These are phyloP conservation scores for Myathropa florea DNA, from an alignment of 2,888 invertebrate species.

Conservation along the genomic window DNA sequence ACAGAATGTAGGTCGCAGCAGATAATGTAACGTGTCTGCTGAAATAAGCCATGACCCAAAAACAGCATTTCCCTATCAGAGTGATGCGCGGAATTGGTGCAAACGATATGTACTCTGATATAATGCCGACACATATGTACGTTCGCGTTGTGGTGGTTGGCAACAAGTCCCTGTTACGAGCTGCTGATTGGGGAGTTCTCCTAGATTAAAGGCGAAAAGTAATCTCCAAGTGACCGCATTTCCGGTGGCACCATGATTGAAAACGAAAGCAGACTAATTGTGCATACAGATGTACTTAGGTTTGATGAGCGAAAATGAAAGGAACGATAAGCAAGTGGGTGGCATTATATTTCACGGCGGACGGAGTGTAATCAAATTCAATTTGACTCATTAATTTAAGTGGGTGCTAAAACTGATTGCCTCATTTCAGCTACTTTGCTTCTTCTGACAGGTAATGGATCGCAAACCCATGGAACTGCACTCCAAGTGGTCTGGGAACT, in stretches of 20 bases:
- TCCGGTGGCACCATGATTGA: not conserved
- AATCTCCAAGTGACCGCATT: not conserved
- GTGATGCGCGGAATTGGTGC: not conserved
- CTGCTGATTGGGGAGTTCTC: not conserved
- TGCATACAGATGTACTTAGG: not conserved
- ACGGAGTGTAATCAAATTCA: not conserved
- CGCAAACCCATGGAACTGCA: too few species aligned
- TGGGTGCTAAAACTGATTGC: not conserved
- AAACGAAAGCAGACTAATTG: not conserved
- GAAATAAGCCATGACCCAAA: conserved; percentile 56
- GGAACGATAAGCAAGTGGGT: not conserved
- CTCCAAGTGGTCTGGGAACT: too few species aligned
- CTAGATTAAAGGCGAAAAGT: not conserved
- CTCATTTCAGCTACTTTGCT: too few species aligned
- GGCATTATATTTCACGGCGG: not conserved
- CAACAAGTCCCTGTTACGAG: not conserved
- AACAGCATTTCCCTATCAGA: conserved; percentile 7
- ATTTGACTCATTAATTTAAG: not conserved
- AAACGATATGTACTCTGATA: not conserved
- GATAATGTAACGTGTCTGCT: conserved; percentile 39
- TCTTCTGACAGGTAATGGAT: too few species aligned
- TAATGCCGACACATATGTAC: not conserved
- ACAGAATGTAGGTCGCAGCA: conserved; percentile 31
- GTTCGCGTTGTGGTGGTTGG: not conserved
- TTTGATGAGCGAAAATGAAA: not conserved